These are phyloP conservation scores for Pollenia amentaria DNA, from an alignment of 2,888 invertebrate genomes.

Conservation along the genomic window DNA sequence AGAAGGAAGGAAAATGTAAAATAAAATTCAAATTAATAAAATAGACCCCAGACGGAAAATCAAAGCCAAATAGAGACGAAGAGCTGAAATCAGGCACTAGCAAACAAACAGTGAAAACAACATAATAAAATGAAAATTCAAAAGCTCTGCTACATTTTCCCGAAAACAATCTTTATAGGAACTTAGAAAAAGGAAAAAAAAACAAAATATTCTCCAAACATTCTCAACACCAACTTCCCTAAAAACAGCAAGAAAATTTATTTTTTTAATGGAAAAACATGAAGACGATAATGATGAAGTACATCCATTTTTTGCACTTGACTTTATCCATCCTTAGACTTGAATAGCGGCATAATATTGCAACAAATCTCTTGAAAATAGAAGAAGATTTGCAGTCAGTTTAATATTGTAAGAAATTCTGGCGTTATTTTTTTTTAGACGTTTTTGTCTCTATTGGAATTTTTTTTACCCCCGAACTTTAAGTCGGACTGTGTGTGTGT, in stretches of 20 bases:
- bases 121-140: neutral
- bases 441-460: neutral
- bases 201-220: neutral
- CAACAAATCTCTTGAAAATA: slow-evolving; percentile 35
- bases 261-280: neutral
- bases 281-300: neutral
- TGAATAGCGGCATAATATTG: neutral
- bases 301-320: slow-evolving; percentile 10
- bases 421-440: neutral
- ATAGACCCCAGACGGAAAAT: slow-evolving; percentile 9
- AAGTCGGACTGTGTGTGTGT: neutral
- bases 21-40: slow-evolving; percentile 29
- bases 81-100: neutral
- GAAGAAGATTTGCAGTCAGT: slow-evolving; percentile 5
- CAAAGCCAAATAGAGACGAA: neutral
- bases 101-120: neutral
- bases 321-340: neutral
- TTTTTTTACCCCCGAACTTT: neutral
- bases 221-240: neutral
- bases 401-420: slow-evolving; percentile 15
- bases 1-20: neutral
- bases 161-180: neutral
- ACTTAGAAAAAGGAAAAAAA: neutral
- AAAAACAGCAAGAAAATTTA: neutral
- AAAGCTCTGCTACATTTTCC: no score